These are phyloP conservation scores for Sceloporus undulatus DNA, from an alignment of 2,113 vertebrate genomes.

Conservation along the genomic window DNA sequence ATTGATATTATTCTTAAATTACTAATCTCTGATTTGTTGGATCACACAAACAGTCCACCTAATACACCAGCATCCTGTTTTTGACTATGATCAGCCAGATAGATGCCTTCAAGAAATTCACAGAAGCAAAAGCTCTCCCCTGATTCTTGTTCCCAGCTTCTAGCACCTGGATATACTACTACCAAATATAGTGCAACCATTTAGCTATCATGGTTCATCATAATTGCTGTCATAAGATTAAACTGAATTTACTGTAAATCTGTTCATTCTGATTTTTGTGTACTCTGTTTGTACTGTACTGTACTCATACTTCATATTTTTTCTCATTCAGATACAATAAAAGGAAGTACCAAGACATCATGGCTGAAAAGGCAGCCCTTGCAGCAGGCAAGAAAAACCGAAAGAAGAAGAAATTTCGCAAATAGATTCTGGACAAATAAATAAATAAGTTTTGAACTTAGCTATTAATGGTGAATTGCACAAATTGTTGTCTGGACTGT, in stretches of 20 bases:
- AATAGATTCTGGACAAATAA: constrained; percentile 71
- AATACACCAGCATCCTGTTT: neutral
- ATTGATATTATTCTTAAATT: neutral
- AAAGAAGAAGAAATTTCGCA: constrained; percentile 90
- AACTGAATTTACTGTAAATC: constrained; percentile 19
- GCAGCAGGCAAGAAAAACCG: constrained; percentile 88
- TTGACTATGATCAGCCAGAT: neutral
- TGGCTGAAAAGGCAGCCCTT: constrained; percentile 88
- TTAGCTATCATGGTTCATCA: neutral
- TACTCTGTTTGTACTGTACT: constrained; percentile 25
- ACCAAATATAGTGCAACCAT: neutral
- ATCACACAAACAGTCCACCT: constrained; percentile 15
- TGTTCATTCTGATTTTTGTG: constrained; percentile 25
- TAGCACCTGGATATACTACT: neutral
- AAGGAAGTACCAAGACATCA: constrained; percentile 91
- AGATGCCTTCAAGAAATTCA: neutral
- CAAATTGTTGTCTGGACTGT: constrained; percentile 33
- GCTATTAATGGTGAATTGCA: constrained; percentile 56
- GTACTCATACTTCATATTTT: constrained; percentile 58
- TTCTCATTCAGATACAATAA: constrained; percentile 89
- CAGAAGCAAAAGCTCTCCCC: neutral
- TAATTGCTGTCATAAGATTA: neutral
- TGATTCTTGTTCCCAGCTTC: neutral
- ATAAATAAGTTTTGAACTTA: constrained; percentile 57
- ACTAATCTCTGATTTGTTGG: neutral